Evolutionary conservation across 2,797 vertebrate species (phyloP).

Genomic region (Lagocephalus sceleratus): DNA sequence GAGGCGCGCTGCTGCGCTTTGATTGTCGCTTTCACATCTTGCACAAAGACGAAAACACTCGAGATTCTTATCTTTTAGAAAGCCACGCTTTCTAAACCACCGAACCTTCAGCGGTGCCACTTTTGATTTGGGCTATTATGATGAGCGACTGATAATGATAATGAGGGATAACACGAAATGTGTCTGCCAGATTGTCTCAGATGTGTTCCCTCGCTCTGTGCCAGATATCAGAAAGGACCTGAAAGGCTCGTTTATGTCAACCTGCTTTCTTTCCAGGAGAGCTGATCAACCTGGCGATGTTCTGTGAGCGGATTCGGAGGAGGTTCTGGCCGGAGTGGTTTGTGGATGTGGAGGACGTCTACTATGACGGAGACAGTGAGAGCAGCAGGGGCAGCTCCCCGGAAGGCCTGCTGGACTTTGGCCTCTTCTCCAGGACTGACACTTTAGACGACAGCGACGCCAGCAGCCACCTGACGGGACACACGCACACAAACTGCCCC

Average conservation of each 20-base stretch:
- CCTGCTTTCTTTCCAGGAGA: conserved; percentile 79
- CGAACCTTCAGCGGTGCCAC: conserved; percentile 9
- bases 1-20: conserved; percentile 13
- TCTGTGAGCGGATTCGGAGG: conserved; percentile 93
- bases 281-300: conserved; percentile 95
- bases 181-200: neutral
- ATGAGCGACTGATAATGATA: conserved; percentile 6
- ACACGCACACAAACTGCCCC: conserved; percentile 40
- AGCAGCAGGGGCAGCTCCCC: conserved; percentile 75
- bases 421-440: conserved; percentile 94
- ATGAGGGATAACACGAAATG: conserved; percentile 2
- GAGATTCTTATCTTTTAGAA: conserved; percentile 15
- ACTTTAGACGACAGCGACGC: conserved; percentile 89
- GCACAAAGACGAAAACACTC: neutral
- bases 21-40: conserved; percentile 16
- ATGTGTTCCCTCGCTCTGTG: conserved; percentile 3
- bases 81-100: conserved; percentile 15
- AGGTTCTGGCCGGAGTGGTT: conserved; percentile 98
- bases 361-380: conserved; percentile 87
- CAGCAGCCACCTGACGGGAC: conserved; percentile 67
- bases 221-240: conserved; percentile 11
- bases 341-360: conserved; percentile 87
- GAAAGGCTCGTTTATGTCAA: conserved; percentile 16
- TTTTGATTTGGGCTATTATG: conserved; percentile 18
- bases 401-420: conserved; percentile 82